These are phyloP conservation scores for Asteroscopus sphinx DNA, from an alignment of 2,888 invertebrate genomes.

Conservation along the genomic window DNA sequence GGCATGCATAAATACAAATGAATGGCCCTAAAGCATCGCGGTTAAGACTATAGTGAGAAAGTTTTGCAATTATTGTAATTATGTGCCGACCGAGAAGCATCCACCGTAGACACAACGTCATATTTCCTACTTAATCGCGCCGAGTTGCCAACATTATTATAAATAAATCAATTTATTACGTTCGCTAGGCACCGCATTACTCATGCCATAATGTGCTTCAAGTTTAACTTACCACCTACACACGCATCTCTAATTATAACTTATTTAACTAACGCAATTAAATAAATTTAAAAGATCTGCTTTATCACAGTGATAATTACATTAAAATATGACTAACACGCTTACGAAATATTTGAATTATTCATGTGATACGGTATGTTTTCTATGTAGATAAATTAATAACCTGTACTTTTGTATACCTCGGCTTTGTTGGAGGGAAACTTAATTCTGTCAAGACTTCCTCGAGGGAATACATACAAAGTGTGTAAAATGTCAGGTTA, in stretches of 20 bases:
- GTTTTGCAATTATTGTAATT: constrained; percentile 88
- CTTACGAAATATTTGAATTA: constrained; percentile 23
- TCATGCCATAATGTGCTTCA: constrained; percentile 64
- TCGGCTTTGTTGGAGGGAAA: constrained; percentile 32
- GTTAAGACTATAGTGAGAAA: constrained; percentile 80
- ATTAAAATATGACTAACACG: constrained; percentile 22
- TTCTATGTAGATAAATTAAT: constrained; percentile 13
- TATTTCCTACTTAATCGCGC: constrained; percentile 86
- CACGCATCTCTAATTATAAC: constrained; percentile 54
- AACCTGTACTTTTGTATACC: constrained; percentile 1
- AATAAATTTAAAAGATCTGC: constrained; percentile 41
- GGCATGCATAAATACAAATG: constrained; percentile 80
- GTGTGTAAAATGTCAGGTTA: constrained; percentile 30
- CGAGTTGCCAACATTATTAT: constrained; percentile 79
- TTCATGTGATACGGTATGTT: constrained; percentile 13
- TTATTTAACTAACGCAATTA: constrained; percentile 41
- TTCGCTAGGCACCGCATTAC: constrained; percentile 71
- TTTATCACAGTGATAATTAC: constrained; percentile 37
- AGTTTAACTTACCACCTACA: constrained; percentile 59
- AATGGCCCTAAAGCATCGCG: constrained; percentile 78
- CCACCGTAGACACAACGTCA: constrained; percentile 76
- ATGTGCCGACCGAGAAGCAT: constrained; percentile 82
- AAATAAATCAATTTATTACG: constrained; percentile 83
- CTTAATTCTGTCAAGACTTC: constrained; percentile 34
- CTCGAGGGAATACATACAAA: constrained; percentile 36